phyloP scores from a whole-genome alignment of 2,797 vertebrate species.

The Lutra lutra region DNA sequence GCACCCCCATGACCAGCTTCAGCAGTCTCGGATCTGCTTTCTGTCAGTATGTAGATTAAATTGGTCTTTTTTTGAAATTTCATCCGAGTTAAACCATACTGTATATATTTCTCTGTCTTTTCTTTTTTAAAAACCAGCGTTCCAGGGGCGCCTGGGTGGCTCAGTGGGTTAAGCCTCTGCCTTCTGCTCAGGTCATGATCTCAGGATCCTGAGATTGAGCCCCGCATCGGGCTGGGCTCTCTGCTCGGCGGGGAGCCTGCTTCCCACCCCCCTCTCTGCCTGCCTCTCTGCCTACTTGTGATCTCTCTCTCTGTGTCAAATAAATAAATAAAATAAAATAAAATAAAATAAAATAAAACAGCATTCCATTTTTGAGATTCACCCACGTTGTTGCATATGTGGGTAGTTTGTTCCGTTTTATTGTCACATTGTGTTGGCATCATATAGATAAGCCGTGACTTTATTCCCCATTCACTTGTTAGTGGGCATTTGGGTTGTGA shows the following conservation, averaged over 20 bases:
- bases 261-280: no score
- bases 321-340: no score
- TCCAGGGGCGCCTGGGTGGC: no score
- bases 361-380: background rate
- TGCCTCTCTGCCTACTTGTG: no score
- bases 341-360: no score
- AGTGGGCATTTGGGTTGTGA: background rate
- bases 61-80: background rate
- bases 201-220: no score
- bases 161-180: no score
- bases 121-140: background rate
- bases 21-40: background rate
- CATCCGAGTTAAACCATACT: background rate
- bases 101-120: background rate
- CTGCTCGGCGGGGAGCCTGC: no score
- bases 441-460: background rate
- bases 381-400: background rate
- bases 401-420: background rate
- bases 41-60: background rate
- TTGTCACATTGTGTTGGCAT: background rate
- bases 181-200: no score
- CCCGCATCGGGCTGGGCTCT: no score
- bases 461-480: background rate
- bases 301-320: no score
- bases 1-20: background rate